phyloP scores from a whole-genome alignment of 1,140 invertebrate species.

The Drosophila bocki region DNA sequence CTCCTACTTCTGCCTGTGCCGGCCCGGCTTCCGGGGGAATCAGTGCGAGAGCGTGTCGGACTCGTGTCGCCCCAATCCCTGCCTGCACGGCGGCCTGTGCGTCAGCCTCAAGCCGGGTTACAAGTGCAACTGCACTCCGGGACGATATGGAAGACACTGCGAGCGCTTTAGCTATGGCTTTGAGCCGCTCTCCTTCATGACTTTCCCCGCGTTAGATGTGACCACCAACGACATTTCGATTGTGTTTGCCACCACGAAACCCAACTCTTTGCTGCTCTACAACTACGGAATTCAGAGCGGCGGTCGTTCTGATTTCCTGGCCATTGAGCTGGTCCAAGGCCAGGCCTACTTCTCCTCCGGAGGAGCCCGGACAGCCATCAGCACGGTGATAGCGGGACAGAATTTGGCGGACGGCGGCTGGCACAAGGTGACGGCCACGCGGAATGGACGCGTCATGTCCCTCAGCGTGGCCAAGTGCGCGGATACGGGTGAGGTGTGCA shows the following conservation, averaged over 20 bases:
- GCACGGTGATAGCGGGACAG: conserved; percentile 89
- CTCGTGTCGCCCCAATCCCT: conserved; percentile 95
- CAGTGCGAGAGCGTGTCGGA: conserved; percentile 94
- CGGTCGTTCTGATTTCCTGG: conserved; percentile 96
- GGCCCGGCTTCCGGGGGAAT: conserved; percentile 94
- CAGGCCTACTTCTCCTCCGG: conserved; percentile 95
- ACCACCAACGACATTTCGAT: conserved; percentile 96
- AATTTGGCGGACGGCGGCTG: conserved; percentile 94
- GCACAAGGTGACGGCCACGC: conserved; percentile 95
- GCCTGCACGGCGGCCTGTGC: conserved; percentile 93
- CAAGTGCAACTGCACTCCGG: conserved; percentile 94
- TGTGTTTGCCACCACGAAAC: conserved; percentile 95
- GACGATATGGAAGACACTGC: conserved; percentile 95
- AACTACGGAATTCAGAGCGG: conserved; percentile 95
- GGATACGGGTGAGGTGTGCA: conserved; percentile 93
- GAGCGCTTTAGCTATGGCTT: conserved; percentile 96
- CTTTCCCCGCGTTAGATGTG: conserved; percentile 93
- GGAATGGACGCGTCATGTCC: conserved; percentile 94
- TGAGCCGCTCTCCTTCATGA: conserved; percentile 94
- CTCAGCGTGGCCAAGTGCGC: conserved; percentile 92
- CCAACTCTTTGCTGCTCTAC: conserved; percentile 94
- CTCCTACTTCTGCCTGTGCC: conserved; percentile 95
- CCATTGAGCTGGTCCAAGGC: conserved; percentile 94
- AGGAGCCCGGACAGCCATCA: conserved; percentile 93
- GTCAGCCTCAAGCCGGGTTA: conserved; percentile 93